A percentile compares a stretch with the other conserved stretches of the same genome.
Evolutionary conservation across 2,113 vertebrate genomes (phyloP).

Genomic region (Chitala chitala): DNA sequence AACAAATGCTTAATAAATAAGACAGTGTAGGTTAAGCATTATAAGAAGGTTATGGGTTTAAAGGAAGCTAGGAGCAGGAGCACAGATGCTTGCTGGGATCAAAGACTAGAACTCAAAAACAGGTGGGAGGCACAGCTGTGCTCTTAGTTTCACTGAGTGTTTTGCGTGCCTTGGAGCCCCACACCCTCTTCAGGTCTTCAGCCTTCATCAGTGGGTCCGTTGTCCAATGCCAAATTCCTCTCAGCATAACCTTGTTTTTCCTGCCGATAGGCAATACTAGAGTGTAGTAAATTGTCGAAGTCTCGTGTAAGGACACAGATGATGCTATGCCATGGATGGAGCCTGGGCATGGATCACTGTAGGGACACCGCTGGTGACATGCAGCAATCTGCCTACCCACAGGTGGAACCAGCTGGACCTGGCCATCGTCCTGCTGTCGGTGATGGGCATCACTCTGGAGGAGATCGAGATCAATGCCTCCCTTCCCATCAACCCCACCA

Average conservation of each 20-base stretch:
- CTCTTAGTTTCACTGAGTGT: background rate
- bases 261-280: background rate
- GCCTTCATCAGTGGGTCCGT: no score
- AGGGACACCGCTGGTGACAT: background rate
- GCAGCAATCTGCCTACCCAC: slow-evolving; percentile 17
- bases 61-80: background rate
- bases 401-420: slow-evolving; percentile 97
- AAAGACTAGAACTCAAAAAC: background rate
- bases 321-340: no score
- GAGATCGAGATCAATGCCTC: slow-evolving; percentile 95
- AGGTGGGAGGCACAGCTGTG: background rate
- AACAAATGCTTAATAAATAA: background rate
- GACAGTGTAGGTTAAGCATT: background rate
- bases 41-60: background rate
- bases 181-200: background rate
- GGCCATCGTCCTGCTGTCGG: slow-evolving; percentile 88
- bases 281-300: background rate
- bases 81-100: background rate
- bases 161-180: background rate
- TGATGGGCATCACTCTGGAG: slow-evolving; percentile 94
- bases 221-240: background rate
- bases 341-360: no score
- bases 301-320: background rate
- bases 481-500: slow-evolving; percentile 94
- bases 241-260: background rate